phyloP scores from a whole-genome alignment of 1,140 invertebrate species.

The Pararge aegeria region DNA sequence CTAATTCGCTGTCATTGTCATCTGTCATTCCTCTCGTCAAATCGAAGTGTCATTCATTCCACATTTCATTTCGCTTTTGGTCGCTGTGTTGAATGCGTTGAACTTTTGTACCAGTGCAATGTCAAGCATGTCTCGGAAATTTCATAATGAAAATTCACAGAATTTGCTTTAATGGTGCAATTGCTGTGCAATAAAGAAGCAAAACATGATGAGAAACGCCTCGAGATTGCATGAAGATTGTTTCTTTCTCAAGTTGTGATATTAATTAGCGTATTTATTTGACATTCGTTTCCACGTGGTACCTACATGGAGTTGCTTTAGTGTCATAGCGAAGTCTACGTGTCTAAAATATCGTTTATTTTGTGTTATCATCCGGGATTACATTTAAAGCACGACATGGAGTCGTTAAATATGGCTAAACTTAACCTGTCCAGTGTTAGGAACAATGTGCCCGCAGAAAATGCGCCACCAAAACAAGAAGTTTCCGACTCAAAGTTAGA shows the following conservation, averaged over 20 bases:
- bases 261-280: conserved; percentile 44
- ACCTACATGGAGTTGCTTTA: conserved; percentile 35
- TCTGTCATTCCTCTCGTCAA: conserved; percentile 1
- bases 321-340: conserved; percentile 54
- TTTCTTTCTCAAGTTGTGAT: conserved; percentile 32
- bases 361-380: conserved; percentile 40
- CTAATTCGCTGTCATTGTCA: neutral
- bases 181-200: conserved; percentile 10
- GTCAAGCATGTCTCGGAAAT: conserved; percentile 43
- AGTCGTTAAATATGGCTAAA: conserved; percentile 68
- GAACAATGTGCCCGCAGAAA: conserved; percentile 46
- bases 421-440: conserved; percentile 64
- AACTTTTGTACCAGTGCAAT: conserved; percentile 24
- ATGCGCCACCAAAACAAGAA: conserved; percentile 41
- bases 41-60: neutral
- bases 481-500: conserved; percentile 50
- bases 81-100: conserved; percentile 23
- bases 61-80: conserved; percentile 15
- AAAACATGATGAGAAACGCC: conserved; percentile 26
- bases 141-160: conserved; percentile 29
- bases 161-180: conserved; percentile 21
- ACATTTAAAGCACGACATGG: conserved; percentile 50
- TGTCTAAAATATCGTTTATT: conserved; percentile 44
- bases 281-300: conserved; percentile 76
- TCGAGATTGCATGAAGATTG: conserved; percentile 32